A percentile compares a stretch with the other conserved stretches of the same genome.
Evolutionary conservation across 92 coral and sea anemone genomes (phyloP).

Genomic region (Epizoanthus illoricatus): DNA sequence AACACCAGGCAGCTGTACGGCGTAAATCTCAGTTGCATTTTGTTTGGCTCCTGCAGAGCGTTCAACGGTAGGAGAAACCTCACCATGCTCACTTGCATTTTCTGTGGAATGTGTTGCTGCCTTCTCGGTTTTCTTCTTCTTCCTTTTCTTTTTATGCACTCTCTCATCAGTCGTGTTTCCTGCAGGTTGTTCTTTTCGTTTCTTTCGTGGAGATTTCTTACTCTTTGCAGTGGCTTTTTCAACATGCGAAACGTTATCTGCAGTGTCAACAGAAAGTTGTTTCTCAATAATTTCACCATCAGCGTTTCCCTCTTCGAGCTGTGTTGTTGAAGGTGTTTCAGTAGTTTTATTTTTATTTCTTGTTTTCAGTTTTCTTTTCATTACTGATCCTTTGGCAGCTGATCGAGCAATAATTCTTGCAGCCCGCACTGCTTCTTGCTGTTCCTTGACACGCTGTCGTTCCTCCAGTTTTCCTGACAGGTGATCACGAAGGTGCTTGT

Average conservation of each 20-base stretch:
- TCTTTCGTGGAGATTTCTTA: neutral
- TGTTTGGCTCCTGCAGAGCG: neutral
- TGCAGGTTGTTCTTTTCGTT: neutral
- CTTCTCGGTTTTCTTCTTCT: neutral
- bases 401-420: slow-evolving; percentile 34
- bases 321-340: neutral
- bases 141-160: neutral
- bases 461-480: no score
- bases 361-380: neutral
- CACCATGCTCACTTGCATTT: neutral
- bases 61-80: neutral
- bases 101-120: neutral
- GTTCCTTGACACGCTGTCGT: no score
- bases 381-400: neutral
- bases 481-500: no score
- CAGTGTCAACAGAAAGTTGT: neutral
- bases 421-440: slow-evolving; percentile 11
- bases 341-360: neutral
- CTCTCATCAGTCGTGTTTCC: neutral
- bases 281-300: neutral
- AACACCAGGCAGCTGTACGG: slow-evolving; percentile 17
- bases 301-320: neutral
- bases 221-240: neutral
- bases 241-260: neutral
- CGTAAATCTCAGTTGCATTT: neutral